Conservation (phyloP, 2,113 vertebrate species). For the Leptodactylus fuscus region DNA sequence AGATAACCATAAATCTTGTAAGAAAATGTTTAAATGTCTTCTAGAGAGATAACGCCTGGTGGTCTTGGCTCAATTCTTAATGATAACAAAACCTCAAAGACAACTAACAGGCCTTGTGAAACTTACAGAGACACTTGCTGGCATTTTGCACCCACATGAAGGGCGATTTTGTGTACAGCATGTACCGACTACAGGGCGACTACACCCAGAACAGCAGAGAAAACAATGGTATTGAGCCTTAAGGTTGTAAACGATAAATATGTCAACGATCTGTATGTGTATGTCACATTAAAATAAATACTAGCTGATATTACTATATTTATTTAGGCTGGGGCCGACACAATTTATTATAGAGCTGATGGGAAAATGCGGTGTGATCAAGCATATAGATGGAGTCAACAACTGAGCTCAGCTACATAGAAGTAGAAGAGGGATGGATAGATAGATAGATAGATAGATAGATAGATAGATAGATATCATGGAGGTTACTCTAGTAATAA, state of each 20-base stretch:
- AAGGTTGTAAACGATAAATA: background rate
- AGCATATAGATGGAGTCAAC: no score
- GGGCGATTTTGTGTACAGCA: conserved; percentile 55
- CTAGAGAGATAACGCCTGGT: conserved; percentile 84
- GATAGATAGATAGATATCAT: conserved; percentile 12
- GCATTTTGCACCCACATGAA: conserved; percentile 64
- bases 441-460: background rate
- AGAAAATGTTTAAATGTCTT: conserved; percentile 82
- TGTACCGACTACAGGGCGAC: background rate
- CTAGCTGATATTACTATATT: background rate
- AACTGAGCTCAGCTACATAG: no score
- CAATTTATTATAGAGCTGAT: background rate
- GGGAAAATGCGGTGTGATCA: background rate
- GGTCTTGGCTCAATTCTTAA: conserved; percentile 81
- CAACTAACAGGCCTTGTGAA: conserved; percentile 82
- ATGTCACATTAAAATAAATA: background rate
- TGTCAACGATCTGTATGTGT: background rate
- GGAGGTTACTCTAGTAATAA: background rate
- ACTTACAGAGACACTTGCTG: conserved; percentile 75
- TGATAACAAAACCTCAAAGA: conserved; percentile 80
- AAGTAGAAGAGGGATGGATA: background rate
- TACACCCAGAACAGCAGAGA: no score
- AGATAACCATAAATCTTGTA: conserved; percentile 80
- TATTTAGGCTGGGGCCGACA: background rate
- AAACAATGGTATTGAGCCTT: no score